phyloP scores from a whole-genome alignment of 1,140 invertebrate species.

The Vanessa tameamea region DNA sequence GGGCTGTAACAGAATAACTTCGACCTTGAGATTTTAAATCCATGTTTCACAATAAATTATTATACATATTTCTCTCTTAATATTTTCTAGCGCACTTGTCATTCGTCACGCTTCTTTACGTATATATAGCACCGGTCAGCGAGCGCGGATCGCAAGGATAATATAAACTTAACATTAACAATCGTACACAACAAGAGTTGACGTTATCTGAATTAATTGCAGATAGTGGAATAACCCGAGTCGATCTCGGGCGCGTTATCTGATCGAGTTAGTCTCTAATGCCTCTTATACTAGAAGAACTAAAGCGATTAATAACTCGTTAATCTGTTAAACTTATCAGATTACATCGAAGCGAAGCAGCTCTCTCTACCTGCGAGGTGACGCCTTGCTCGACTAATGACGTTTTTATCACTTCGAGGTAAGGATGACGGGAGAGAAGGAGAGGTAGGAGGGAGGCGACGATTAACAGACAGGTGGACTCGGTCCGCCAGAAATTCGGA shows the following conservation, averaged over 20 bases:
- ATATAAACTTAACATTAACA: too few species aligned
- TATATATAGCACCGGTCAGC: too few species aligned
- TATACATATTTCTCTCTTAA: too few species aligned
- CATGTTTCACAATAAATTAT: too few species aligned
- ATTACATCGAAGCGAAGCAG: constrained; percentile 7
- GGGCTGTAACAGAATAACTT: too few species aligned
- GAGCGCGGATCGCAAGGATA: too few species aligned
- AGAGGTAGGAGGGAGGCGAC: not conserved
- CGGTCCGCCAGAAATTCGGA: constrained; percentile 15
- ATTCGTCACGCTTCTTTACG: too few species aligned
- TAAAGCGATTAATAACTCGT: constrained; percentile 29
- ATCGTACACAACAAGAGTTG: too few species aligned
- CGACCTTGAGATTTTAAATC: too few species aligned
- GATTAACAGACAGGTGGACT: constrained; percentile 29
- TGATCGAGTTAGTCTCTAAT: constrained; percentile 1
- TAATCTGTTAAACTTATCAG: constrained; percentile 30
- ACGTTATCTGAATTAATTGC: not conserved
- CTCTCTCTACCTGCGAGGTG: constrained; percentile 4
- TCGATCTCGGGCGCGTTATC: constrained; percentile 2
- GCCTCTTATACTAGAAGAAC: constrained; percentile 14
- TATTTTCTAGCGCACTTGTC: too few species aligned
- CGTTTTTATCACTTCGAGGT: constrained; percentile 21
- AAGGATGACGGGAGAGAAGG: not conserved
- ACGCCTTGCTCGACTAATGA: constrained; percentile 7
- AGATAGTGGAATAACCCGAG: not conserved